A percentile compares a stretch with the other conserved stretches of the same genome.
Evolutionary conservation across 1,140 invertebrate genomes (phyloP).

Genomic region (Camponotus pennsylvanicus): DNA sequence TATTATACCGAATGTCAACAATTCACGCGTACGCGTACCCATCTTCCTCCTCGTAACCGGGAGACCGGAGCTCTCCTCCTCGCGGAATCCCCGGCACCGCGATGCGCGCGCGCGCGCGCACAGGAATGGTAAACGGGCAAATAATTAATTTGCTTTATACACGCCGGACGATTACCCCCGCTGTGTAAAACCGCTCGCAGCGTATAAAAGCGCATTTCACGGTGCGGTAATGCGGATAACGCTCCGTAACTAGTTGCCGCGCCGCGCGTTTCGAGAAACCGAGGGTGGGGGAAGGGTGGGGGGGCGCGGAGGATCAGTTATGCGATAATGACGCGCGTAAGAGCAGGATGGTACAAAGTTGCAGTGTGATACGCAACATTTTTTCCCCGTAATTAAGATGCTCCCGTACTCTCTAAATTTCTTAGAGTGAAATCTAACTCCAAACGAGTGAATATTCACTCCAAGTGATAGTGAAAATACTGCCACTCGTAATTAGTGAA

Average conservation of each 20-base stretch:
- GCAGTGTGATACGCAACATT: background rate
- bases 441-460: too few relatives aligned
- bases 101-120: constrained; percentile 19
- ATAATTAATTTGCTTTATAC: constrained; percentile 62
- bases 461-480: too few relatives aligned
- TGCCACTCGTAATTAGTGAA: too few relatives aligned
- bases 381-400: constrained; percentile 30
- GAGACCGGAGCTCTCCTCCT: constrained; percentile 56
- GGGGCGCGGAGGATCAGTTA: constrained; percentile 9
- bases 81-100: constrained; percentile 19
- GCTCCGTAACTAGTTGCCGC: constrained; percentile 50
- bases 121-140: constrained; percentile 39
- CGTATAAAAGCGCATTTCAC: constrained; percentile 67
- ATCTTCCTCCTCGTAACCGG: constrained; percentile 39
- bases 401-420: too few relatives aligned
- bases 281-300: background rate
- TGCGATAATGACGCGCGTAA: constrained; percentile 10
- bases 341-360: too few relatives aligned
- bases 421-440: too few relatives aligned
- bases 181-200: constrained; percentile 58
- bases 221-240: constrained; percentile 53
- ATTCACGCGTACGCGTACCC: constrained; percentile 58
- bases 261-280: constrained; percentile 11
- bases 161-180: constrained; percentile 47
- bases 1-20: constrained; percentile 81